Conservation (phyloP, 2,797 vertebrate genomes). For the Chiloscyllium punctatum region DNA sequence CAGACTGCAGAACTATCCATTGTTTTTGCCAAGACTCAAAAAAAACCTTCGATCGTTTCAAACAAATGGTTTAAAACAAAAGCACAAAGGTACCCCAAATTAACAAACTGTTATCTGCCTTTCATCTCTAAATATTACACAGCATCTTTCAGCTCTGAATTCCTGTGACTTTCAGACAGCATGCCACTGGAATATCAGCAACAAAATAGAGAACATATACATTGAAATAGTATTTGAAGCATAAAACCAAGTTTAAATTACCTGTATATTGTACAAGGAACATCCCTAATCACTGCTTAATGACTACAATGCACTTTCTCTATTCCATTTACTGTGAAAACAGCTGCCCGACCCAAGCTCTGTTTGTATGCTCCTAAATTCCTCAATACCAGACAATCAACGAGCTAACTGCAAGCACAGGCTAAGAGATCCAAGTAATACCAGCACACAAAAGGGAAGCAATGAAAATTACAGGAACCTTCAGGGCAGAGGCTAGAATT, state of each 20-base stretch:
- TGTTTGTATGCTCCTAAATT: conserved; percentile 49
- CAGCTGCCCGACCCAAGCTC: conserved; percentile 46
- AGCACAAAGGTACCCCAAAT: background rate
- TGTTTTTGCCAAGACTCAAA: background rate
- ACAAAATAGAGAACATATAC: background rate
- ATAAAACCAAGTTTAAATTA: conserved; percentile 49
- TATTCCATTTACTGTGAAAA: conserved; percentile 48
- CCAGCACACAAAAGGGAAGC: conserved; percentile 44
- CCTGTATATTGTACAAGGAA: conserved; percentile 88
- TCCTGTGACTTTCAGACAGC: background rate
- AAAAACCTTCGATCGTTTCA: background rate
- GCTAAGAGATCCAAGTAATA: conserved; percentile 52
- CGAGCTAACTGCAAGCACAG: conserved; percentile 59
- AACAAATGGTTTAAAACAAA: conserved; percentile 16
- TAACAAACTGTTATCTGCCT: background rate
- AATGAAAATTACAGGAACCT: conserved; percentile 46
- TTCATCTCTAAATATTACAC: background rate
- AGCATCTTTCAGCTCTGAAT: conserved; percentile 24
- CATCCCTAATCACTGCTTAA: conserved; percentile 62
- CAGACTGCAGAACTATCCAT: background rate
- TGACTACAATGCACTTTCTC: conserved; percentile 46
- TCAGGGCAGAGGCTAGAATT: conserved; percentile 44
- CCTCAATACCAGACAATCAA: conserved; percentile 55
- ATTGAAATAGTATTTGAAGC: background rate
- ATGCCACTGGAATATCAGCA: background rate